Conservation (phyloP, 1,140 invertebrate genomes). For the Apis mellifera region Amel_HAv3.1 CM009936.2:17696001-17696500, state of each 20-base stretch:
- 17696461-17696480: slow-evolving; percentile 40
- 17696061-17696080: slow-evolving; percentile 56
- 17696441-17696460: slow-evolving; percentile 45
- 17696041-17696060: slow-evolving; percentile 77
- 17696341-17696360: slow-evolving; percentile 71
- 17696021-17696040: slow-evolving; percentile 77
- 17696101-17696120: slow-evolving; percentile 70
- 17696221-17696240: slow-evolving; percentile 26
- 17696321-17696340: slow-evolving; percentile 67
- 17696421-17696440: slow-evolving; percentile 60
- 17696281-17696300: slow-evolving; percentile 81
- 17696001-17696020: slow-evolving; percentile 59
- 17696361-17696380: slow-evolving; percentile 82
- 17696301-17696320: slow-evolving; percentile 83
- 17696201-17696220: slow-evolving; percentile 15
- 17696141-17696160: slow-evolving; percentile 79
- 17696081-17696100: slow-evolving; percentile 69
- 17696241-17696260: slow-evolving; percentile 74
- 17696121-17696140: slow-evolving; percentile 81
- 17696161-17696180: slow-evolving; percentile 79
- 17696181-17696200: slow-evolving; percentile 34
- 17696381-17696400: slow-evolving; percentile 77
- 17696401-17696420: slow-evolving; percentile 58
- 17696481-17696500: neutral
- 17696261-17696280: slow-evolving; percentile 83